phyloP scores from a whole-genome alignment of 2,888 invertebrate species.

The Caenorhabditis imperialis region DNA sequence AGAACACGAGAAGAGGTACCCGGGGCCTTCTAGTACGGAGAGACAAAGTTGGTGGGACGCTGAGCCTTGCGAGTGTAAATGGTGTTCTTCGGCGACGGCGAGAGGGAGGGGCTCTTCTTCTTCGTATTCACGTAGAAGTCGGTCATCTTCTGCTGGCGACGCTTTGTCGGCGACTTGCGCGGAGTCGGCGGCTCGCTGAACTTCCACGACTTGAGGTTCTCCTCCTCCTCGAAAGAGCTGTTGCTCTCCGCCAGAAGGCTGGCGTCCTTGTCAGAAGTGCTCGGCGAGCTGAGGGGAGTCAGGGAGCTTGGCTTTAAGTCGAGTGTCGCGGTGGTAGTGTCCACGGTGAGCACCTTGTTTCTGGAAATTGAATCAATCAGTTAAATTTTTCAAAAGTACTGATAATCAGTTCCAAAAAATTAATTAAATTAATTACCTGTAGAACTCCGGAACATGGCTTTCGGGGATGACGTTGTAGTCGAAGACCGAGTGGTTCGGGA shows the following conservation, averaged over 20 bases:
- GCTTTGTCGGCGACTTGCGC: conserved; percentile 45
- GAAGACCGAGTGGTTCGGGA: conserved; percentile 17
- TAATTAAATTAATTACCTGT: conserved; percentile 19
- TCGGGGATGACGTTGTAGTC: conserved; percentile 28
- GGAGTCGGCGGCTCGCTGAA: conserved; percentile 37
- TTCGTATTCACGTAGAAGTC: conserved; percentile 26
- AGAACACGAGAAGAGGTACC: conserved; percentile 5
- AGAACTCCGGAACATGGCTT: conserved; percentile 39
- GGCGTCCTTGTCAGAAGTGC: conserved; percentile 29
- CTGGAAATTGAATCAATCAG: conserved; percentile 11
- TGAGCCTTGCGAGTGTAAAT: conserved; percentile 23
- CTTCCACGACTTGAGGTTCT: conserved; percentile 16
- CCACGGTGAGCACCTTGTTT: conserved; percentile 16
- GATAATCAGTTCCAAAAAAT: no score
- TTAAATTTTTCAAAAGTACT: no score
- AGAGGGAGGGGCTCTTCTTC: conserved; percentile 21
- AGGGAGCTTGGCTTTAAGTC: conserved; percentile 19
- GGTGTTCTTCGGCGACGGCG: conserved; percentile 27
- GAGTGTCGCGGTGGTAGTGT: conserved; percentile 9
- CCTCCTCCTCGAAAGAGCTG: conserved; percentile 38
- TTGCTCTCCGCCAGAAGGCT: conserved; percentile 21
- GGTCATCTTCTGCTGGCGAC: conserved; percentile 41
- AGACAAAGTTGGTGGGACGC: conserved; percentile 14
- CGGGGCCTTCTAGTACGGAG: conserved; percentile 22
- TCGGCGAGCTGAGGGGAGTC: conserved; percentile 35